These are phyloP conservation scores for Meloidogyne exigua DNA, from an alignment of 1,140 invertebrate genomes.

Conservation along the genomic window DNA sequence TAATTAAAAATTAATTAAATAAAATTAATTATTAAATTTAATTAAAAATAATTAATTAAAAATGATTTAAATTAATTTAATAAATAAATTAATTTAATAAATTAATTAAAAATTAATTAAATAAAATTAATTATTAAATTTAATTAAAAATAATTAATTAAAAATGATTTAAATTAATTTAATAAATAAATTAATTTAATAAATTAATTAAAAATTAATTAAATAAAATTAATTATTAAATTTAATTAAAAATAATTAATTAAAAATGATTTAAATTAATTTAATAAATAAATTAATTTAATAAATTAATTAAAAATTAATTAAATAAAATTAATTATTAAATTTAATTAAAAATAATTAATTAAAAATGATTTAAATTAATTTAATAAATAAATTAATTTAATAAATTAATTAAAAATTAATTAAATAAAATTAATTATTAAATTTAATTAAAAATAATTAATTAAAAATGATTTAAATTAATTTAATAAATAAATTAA, in stretches of 20 bases:
- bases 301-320: too few relatives aligned
- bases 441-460: slow-evolving; percentile 31
- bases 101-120: too few relatives aligned
- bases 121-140: slow-evolving; percentile 11
- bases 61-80: too few relatives aligned
- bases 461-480: slow-evolving; percentile 30
- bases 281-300: too few relatives aligned
- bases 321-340: slow-evolving; percentile 9
- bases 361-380: too few relatives aligned
- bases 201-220: slow-evolving; percentile 25
- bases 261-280: too few relatives aligned
- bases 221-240: slow-evolving; percentile 22
- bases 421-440: slow-evolving; percentile 10
- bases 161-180: too few relatives aligned
- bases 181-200: neutral
- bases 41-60: slow-evolving; percentile 30
- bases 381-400: neutral
- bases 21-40: slow-evolving; percentile 27
- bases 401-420: slow-evolving; percentile 25
- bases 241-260: slow-evolving; percentile 26
- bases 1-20: slow-evolving; percentile 23
- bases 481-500: too few relatives aligned
- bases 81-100: too few relatives aligned
- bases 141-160: slow-evolving; percentile 31
- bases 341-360: slow-evolving; percentile 30